These are phyloP conservation scores for Nemotelus pantherinus DNA, from an alignment of 2,888 invertebrate species.

Conservation along the genomic window DNA sequence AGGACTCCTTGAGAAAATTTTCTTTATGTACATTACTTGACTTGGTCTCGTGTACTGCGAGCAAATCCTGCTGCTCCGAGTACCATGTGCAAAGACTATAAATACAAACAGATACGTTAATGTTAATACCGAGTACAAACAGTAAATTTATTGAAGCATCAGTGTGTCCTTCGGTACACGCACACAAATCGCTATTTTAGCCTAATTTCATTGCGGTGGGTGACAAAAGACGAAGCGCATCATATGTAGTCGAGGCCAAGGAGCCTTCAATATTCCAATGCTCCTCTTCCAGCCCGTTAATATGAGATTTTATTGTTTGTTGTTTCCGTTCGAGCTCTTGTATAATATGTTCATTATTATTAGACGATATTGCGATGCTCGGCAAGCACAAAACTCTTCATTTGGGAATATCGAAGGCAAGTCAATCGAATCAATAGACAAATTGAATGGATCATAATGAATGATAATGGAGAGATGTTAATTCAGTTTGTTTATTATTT, in stretches of 20 bases:
- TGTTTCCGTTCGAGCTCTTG: conserved; percentile 5
- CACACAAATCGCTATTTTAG: conserved; percentile 36
- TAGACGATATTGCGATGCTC: conserved; percentile 11
- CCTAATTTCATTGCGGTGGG: conserved; percentile 19
- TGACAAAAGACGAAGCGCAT: background rate
- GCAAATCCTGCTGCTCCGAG: too few relatives aligned
- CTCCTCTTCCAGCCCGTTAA: too few relatives aligned
- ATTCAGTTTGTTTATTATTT: conserved; percentile 1
- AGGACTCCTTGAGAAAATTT: conserved; percentile 3
- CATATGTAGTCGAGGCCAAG: too few relatives aligned
- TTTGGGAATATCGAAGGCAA: background rate
- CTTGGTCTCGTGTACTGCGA: too few relatives aligned
- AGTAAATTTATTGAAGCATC: conserved; percentile 12
- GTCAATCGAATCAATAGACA: conserved; percentile 8
- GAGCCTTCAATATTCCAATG: too few relatives aligned
- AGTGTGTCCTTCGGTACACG: conserved; percentile 4
- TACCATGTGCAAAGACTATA: too few relatives aligned
- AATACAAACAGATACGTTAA: too few relatives aligned
- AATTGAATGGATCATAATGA: conserved; percentile 25
- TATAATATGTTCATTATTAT: conserved; percentile 28
- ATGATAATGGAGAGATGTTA: conserved; percentile 1
- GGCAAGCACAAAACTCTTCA: background rate
- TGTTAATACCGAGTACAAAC: background rate
- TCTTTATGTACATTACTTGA: too few relatives aligned
- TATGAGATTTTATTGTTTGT: background rate